Base-by-base conservation (phyloP, 2,113 vertebrate species). In the Martes martes region DNA sequence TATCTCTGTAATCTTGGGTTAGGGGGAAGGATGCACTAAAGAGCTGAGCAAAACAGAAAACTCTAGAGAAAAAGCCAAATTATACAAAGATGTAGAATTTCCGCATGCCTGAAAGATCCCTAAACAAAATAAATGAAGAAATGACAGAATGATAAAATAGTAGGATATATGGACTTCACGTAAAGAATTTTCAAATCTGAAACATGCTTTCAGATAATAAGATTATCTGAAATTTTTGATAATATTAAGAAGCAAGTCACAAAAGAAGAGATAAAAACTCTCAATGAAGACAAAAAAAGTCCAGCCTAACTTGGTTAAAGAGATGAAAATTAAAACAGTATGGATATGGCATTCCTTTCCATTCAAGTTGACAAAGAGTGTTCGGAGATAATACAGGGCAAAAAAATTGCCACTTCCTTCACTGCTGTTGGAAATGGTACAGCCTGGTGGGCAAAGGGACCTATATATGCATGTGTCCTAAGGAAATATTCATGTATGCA, bases 41-140 rank as follows among this genome's bases (percentile, higher is more conserved):
- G 26, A 73, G 67, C 26, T 91, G 74, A 88, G 31, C 39, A 82
- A 96, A 94, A 71, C 8, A 91, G 73, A 11, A 82, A 86, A 59
- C 26, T 79, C 36, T 90, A 69, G 59, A 61, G 31, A 69, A 89
- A 90, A 95, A 42, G 4, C 57, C 36, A 50, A 94, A 61, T 82
- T 52, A 50, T 63, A 85, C 39, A 86, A 78, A 94, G 89, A 73
- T 47, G 33, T 59, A 84, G 90, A 78, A 80, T 73, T 24, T 36
- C 23, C 26, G 1, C n/a, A 79, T 61, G n/a, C 65, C 74, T 89
- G 24, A 88, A 94, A 78, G 55, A 24, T 11, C 4, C 6, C 5
- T 24, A 71, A 86, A 47, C 11, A 76, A 94, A 87, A 91, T 26
- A 90, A 81, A 39, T 55, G 33, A 33, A 67, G 26, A 87, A 59